Percentiles rank a stretch among this genome's conserved stretches.
phyloP scores from a whole-genome alignment of 2,888 invertebrate species.

The Drymonia ruficornis region DNA sequence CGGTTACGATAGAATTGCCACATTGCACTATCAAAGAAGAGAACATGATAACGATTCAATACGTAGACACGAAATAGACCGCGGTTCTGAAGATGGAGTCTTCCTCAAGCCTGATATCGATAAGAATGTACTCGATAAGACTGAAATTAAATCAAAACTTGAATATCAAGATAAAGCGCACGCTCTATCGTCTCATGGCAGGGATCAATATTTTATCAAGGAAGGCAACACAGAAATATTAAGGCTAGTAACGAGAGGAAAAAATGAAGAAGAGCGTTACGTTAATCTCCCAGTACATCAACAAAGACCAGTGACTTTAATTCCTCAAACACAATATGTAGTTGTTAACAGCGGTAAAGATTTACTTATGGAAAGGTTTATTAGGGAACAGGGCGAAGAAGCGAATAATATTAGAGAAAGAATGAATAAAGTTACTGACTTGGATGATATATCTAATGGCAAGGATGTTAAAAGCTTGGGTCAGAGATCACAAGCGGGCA shows the following conservation, averaged over 20 bases:
- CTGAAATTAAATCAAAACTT: slow-evolving; percentile 57
- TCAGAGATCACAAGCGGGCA: slow-evolving; percentile 65
- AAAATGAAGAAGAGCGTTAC: slow-evolving; percentile 87
- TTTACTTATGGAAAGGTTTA: slow-evolving; percentile 92
- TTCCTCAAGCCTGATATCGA: slow-evolving; percentile 74
- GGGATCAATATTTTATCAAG: slow-evolving; percentile 91
- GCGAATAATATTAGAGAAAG: slow-evolving; percentile 85
- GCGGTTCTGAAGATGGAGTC: slow-evolving; percentile 88
- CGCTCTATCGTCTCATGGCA: slow-evolving; percentile 72
- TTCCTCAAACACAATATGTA: slow-evolving; percentile 85
- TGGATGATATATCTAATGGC: slow-evolving; percentile 77
- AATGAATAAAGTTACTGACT: slow-evolving; percentile 72
- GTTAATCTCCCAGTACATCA: slow-evolving; percentile 82
- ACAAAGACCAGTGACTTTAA: slow-evolving; percentile 82
- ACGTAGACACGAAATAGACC: slow-evolving; percentile 90
- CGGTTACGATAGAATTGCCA: slow-evolving; percentile 81
- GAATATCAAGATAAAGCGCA: slow-evolving; percentile 63
- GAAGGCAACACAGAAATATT: slow-evolving; percentile 95
- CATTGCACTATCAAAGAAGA: slow-evolving; percentile 72
- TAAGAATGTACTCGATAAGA: slow-evolving; percentile 56
- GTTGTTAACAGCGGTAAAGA: slow-evolving; percentile 93
- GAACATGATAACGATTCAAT: slow-evolving; percentile 90
- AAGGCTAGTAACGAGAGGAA: slow-evolving; percentile 90
- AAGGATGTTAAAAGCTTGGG: slow-evolving; percentile 80
- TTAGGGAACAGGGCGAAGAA: slow-evolving; percentile 91